Evolutionary conservation across 2,888 invertebrate species (phyloP).

Genomic region (Troides helena): DNA sequence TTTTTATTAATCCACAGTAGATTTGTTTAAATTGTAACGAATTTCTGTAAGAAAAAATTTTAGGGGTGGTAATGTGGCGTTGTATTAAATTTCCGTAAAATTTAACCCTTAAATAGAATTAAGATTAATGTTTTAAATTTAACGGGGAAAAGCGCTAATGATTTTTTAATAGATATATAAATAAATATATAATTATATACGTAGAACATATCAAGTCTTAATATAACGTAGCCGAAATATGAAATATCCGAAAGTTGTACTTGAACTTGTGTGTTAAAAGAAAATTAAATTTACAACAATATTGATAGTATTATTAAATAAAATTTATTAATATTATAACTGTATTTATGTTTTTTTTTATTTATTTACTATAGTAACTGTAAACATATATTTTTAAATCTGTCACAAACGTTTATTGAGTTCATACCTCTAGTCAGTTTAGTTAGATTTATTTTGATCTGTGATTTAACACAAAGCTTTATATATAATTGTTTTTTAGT

Average conservation of each 20-base stretch:
- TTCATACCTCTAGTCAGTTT: not conserved
- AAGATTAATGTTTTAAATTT: constrained; percentile 38
- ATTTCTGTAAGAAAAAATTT: not conserved
- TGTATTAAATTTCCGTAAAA: not conserved
- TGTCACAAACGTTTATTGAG: not conserved
- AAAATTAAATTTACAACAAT: too few species aligned
- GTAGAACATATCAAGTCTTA: constrained; percentile 22
- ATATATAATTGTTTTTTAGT: not conserved
- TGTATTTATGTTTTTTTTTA: not conserved
- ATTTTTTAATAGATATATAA: constrained; percentile 53
- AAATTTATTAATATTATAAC: not conserved
- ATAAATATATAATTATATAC: constrained; percentile 30
- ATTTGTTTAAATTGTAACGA: not conserved
- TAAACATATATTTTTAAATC: not conserved
- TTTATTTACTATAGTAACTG: not conserved
- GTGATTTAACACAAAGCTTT: too few species aligned
- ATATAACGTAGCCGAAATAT: not conserved
- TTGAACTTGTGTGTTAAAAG: too few species aligned
- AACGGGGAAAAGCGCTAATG: constrained; percentile 79
- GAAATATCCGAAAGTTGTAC: not conserved
- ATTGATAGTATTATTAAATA: not conserved
- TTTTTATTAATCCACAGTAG: not conserved
- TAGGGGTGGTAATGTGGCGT: not conserved
- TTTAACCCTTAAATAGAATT: constrained; percentile 25
- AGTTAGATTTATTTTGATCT: not conserved